Base-by-base conservation (phyloP, 2,888 invertebrate genomes). In the Tillus elongatus region DNA sequence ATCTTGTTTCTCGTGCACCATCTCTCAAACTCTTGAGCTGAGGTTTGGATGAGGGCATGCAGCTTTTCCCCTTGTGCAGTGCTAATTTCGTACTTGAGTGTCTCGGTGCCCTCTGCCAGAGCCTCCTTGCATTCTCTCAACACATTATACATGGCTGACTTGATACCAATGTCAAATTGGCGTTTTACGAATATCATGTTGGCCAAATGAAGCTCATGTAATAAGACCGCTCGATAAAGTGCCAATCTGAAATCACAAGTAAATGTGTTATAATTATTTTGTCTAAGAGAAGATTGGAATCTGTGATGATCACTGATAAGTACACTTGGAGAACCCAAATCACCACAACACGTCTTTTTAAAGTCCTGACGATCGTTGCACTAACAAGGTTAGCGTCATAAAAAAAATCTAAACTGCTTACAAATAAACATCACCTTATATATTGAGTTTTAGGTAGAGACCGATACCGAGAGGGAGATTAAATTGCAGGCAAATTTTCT, bases 201-300 rank as follows among this genome's bases (percentile, higher is more conserved):
- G 11, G 55, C 56, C 33, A 56, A 37, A 35, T 57, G 49, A 3
- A 56, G 46, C 61, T 89, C 88, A 43, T 82, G 79, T 12, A 82
- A 70, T 33, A 87, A 71, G 2, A 88, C 84, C n/a, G 81, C 79
- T 1, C 77, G 74, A 53, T 89, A 89, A 13, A 90, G 69, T 42
- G 80, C 75, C 4, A 89, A 64, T 47, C 69, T 67, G 47, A 3
- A 57, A 51, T 24, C 33, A 24, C 30, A 14, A 36, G 15, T n/a
- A n/a, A n/a, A n/a, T 29, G 14, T 24, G 6, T 24, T n/a, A n/a
- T n/a, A n/a, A n/a, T n/a, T n/a, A n/a, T n/a, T n/a, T n/a, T n/a
- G n/a, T n/a, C n/a, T n/a, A n/a, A n/a, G n/a, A n/a, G n/a, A n/a
- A n/a, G n/a, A n/a, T n/a, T n/a, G n/a, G n/a, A n/a, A n/a, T n/a